Conservation (phyloP, 2,888 invertebrate species). For the Philonicus albiceps region DNA sequence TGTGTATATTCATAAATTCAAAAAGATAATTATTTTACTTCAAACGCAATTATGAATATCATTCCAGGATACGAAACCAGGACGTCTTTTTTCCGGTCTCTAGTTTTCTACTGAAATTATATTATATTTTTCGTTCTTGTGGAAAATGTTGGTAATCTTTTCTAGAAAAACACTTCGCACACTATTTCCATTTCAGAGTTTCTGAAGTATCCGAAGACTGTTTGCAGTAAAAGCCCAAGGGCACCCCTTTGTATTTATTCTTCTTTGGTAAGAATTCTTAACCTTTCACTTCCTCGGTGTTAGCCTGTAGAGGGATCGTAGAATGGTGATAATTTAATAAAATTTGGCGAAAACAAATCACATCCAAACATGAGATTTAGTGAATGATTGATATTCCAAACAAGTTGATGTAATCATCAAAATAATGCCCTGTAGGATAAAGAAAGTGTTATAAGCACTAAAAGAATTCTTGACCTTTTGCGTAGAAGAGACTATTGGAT, state of each 20-base stretch:
- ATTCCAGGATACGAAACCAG: not conserved
- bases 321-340: conserved; percentile 19
- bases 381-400: conserved; percentile 27
- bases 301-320: not conserved
- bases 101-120: not conserved
- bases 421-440: not conserved
- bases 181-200: not conserved
- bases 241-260: not conserved
- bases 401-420: conserved; percentile 2
- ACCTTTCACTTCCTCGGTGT: not conserved
- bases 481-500: not conserved
- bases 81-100: not conserved
- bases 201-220: not conserved
- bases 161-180: not conserved
- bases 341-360: conserved; percentile 24
- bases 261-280: not conserved
- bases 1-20: not conserved
- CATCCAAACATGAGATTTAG: not conserved
- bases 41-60: not conserved
- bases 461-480: not conserved
- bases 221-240: not conserved
- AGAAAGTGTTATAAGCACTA: not conserved
- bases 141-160: not conserved
- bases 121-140: not conserved
- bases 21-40: not conserved